Evolutionary conservation across 2,113 vertebrate species (phyloP).

Genomic region (Prinia subflava): DNA sequence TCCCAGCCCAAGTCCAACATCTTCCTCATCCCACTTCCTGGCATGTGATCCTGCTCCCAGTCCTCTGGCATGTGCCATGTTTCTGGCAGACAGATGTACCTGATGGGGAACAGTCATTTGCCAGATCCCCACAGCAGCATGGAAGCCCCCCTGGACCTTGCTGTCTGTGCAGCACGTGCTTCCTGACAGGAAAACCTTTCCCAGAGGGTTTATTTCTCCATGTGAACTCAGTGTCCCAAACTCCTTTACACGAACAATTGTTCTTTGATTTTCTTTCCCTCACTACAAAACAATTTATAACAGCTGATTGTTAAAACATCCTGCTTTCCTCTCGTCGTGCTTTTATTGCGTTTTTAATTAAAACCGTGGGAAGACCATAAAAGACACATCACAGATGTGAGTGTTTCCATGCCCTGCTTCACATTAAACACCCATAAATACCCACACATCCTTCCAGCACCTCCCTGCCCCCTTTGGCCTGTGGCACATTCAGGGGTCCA

Average conservation of each 20-base stretch:
- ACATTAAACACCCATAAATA: not conserved
- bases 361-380: not conserved
- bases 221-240: not conserved
- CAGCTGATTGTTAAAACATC: not conserved
- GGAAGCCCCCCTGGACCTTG: not conserved
- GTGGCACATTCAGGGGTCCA: not conserved
- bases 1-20: not conserved
- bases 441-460: not conserved
- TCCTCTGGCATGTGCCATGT: not conserved
- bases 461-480: not conserved
- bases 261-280: not conserved
- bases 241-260: not conserved
- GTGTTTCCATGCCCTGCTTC: not conserved
- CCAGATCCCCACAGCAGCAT: not conserved
- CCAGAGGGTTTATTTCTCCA: not conserved
- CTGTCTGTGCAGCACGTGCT: not conserved
- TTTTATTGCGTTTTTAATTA: not conserved
- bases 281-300: not conserved
- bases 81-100: not conserved
- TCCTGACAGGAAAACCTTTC: not conserved
- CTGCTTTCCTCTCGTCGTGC: not conserved
- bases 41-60: rapidly evolving
- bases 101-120: not conserved
- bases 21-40: not conserved
- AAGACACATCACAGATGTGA: not conserved